Percentiles rank a stretch among this genome's conserved stretches.
phyloP scores from a whole-genome alignment of 2,113 vertebrate genomes.

The Morphnarchus princeps region DNA sequence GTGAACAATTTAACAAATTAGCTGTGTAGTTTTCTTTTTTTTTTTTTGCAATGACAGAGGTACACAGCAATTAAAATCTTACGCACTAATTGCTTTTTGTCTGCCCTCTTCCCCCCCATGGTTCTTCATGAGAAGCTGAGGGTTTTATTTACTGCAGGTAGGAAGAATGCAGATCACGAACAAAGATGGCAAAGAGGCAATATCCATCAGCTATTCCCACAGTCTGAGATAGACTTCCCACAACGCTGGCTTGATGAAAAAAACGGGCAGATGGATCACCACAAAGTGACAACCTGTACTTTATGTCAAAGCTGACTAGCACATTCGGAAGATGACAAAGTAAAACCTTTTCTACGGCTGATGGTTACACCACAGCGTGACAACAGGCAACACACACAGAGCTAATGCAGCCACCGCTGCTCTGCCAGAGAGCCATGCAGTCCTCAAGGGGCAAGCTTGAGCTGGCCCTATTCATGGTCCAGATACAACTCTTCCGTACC shows the following conservation, averaged over 20 bases:
- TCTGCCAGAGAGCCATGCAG: not conserved
- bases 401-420: not conserved
- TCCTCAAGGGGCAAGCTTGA: not conserved
- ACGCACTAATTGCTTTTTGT: not conserved
- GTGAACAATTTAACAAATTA: not conserved
- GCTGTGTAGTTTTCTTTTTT: accelerated
- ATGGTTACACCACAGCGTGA: accelerated
- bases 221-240: not conserved
- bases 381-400: accelerated
- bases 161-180: not conserved
- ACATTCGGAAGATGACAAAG: not conserved
- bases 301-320: not conserved
- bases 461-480: not conserved
- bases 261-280: not conserved
- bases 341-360: not conserved
- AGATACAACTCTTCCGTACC: not conserved
- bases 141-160: not conserved
- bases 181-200: not conserved
- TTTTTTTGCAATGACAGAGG: not conserved
- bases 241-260: not conserved
- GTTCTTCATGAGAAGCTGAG: not conserved
- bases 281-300: not conserved
- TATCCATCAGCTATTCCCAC: not conserved
- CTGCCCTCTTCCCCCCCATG: not conserved
- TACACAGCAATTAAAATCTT: not conserved